Base-by-base conservation (phyloP, 2,113 vertebrate species). In the Phyllostomus hastatus region DNA sequence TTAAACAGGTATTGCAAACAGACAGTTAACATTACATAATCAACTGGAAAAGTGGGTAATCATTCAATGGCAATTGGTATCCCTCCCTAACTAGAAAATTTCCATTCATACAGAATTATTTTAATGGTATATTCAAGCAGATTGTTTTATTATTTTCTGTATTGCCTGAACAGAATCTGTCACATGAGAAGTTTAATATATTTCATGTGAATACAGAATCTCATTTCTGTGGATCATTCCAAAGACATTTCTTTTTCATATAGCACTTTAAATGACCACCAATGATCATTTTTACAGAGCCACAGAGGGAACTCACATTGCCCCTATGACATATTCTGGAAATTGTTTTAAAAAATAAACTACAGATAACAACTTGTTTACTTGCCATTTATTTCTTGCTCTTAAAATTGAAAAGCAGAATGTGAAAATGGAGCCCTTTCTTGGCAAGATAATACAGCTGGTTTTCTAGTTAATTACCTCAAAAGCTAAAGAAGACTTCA, bases 391-490 rank as follows among this genome's bases (percentile, higher is more conserved):
- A 67, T 94, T 73, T 92, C 59, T 94, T 86, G 35, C 64, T 93
- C 83, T 96, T 81, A 83, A 96, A 94, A 84, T 33, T 50, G 9
- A 95, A 73, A 80, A 83, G 22, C 75, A 66, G 59, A 90, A 76
- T 61, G 43, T 94, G n/a, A 96, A 97, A 96, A 96, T 28, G 54
- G 11, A 96, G 78, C 33, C 90, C 7, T 90, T 90, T 95, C 41
- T 52, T 92, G 59, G 67, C 59, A 96, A 69, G 19, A 92, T 52
- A 89, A 96, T 73, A 94, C 1, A 4, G 26, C 64, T 94, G 67
- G 35, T 38, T 96, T 95, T 96, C 81, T 95, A 97, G 94, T 92
- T 97, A 96, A 96, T 97, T 95, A 96, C 46, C 90, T 92, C 70
- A 88, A 96, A 97, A 85, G 46, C 81, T 89, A 54, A 94, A 93